Percentiles rank a stretch among this genome's conserved stretches.
Conservation (phyloP, 2,888 invertebrate species). For the Volucella inanis region DNA sequence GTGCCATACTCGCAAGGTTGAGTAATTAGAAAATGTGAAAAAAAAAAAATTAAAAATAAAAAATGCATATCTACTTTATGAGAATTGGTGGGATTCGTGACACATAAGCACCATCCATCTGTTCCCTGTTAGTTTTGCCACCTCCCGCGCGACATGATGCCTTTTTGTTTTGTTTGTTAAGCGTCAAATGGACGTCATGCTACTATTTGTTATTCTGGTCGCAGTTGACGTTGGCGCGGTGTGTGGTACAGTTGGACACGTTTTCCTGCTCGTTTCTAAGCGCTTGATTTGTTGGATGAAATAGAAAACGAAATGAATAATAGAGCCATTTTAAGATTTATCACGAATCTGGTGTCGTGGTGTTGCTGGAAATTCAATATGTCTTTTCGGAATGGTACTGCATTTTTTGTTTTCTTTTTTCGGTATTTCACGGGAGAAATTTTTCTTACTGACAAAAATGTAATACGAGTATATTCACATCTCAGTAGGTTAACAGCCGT, state of each 20-base stretch:
- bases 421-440: conserved; percentile 28
- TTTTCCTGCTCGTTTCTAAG: conserved; percentile 10
- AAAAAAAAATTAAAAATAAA: neutral
- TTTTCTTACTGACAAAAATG: conserved; percentile 8
- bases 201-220: conserved; percentile 49
- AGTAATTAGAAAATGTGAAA: conserved; percentile 33
- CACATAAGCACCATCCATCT: conserved; percentile 27
- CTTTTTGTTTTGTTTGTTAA: conserved; percentile 35
- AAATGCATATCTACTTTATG: conserved; percentile 26
- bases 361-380: neutral
- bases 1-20: conserved; percentile 6
- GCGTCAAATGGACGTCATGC: conserved; percentile 29
- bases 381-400: conserved; percentile 25
- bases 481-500: conserved; percentile 23
- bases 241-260: conserved; percentile 31
- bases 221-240: neutral
- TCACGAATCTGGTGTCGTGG: conserved; percentile 63
- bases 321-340: conserved; percentile 60
- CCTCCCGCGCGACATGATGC: conserved; percentile 11
- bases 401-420: neutral
- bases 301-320: conserved; percentile 49
- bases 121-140: neutral
- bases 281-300: conserved; percentile 14
- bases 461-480: conserved; percentile 12
- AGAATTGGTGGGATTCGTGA: conserved; percentile 46